Evolutionary conservation across 1,140 invertebrate genomes (phyloP).

Genomic region (Musca domestica): DNA sequence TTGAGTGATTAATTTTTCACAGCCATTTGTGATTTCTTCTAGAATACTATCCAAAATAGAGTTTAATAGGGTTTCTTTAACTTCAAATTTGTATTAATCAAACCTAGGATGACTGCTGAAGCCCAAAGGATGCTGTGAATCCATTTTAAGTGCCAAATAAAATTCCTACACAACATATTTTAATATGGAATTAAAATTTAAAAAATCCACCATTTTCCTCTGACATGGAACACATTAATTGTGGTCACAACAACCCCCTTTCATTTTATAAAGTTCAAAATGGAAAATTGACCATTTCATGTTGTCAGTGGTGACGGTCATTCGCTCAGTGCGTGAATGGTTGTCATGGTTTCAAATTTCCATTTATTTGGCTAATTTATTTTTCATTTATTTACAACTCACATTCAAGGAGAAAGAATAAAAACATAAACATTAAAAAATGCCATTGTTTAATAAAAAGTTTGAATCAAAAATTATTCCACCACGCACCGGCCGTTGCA

Average conservation of each 20-base stretch:
- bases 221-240: too few species aligned
- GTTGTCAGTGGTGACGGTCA: too few species aligned
- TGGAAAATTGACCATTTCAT: background rate
- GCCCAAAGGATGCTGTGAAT: background rate
- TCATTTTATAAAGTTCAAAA: background rate
- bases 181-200: background rate
- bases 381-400: too few species aligned
- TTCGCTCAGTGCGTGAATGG: background rate
- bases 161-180: background rate
- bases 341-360: slow-evolving; percentile 40
- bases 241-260: background rate
- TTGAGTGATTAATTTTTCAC: slow-evolving; percentile 30
- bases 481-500: slow-evolving; percentile 37
- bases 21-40: slow-evolving; percentile 26
- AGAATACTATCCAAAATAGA: slow-evolving; percentile 3
- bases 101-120: background rate
- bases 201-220: background rate
- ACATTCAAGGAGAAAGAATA: too few species aligned
- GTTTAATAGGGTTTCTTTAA: background rate
- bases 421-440: slow-evolving; percentile 20
- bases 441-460: slow-evolving; percentile 52
- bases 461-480: slow-evolving; percentile 49
- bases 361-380: background rate
- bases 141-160: background rate
- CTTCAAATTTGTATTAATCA: background rate